Base-by-base conservation (phyloP, 2,797 vertebrate genomes). In the Semotilus atromaculatus region DNA sequence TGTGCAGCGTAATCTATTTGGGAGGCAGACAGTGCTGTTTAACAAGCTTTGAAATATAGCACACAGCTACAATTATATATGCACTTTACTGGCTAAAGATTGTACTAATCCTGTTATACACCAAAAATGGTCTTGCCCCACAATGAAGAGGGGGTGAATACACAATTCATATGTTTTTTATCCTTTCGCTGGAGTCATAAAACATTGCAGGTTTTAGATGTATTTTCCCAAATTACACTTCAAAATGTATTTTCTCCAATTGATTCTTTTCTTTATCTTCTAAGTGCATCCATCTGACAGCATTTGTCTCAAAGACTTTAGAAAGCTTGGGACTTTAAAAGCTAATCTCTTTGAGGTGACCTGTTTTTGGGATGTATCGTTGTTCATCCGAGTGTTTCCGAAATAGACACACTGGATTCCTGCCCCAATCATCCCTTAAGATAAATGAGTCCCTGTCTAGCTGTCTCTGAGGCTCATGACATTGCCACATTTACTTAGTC, bases 41-140 rank as follows among this genome's bases (percentile, higher is more conserved):
- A 67, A 70, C 48, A 84, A 68, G 36, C 64, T 58, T 53, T 79
- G 67, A 79, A 21, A 79, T 79, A 64, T 36, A 58, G 23, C 55
- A 79, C 19, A 6, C 40, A 23, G 21, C 67, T 67, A 60, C 34
- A 71, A 58, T 84, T 45, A 58, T 68, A 55, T 40, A 55, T 36
- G 74, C 10, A 23, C 34, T 8, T 75, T 48, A 62, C 13, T 45
- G 29, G 21, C 66, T 70, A 16, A 77, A 70, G 6, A n/a, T 9
- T 55, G 19, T 26, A 26, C 23, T 55, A 55, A 9, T 43, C 5
- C 62, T 51, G 9, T 36, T 74, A 43, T 18, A 31, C 34, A 82
- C 21, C 78, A 80, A 76, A 83, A 36, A 68, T 76, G n/a, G n/a
- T 43, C 7, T 6, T 23, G 36, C 26, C 8, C 8, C 23, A 55